A percentile compares a stretch with the other conserved stretches of the same genome.
Conservation (phyloP, 1,140 invertebrate species). For the Hylyphantes graminicola region DNA sequence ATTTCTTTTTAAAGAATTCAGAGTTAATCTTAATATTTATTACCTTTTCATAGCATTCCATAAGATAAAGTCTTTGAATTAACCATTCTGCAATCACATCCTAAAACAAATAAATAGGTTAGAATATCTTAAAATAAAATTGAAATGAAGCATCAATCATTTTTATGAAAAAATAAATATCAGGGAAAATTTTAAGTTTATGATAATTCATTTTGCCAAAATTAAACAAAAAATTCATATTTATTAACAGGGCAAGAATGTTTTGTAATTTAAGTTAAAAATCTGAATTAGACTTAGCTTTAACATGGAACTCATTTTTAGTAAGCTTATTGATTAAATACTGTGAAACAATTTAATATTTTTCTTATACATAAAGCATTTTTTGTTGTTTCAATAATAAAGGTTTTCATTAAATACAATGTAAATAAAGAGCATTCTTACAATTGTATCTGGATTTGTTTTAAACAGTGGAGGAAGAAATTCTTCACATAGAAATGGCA, state of each 20-base stretch:
- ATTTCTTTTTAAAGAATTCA: background rate
- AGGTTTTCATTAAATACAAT: no score
- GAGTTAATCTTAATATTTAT: background rate
- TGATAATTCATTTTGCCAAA: no score
- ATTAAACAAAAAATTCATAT: no score
- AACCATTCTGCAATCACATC: slow-evolving; percentile 24
- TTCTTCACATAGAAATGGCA: slow-evolving; percentile 19
- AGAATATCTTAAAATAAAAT: background rate
- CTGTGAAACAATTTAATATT: no score
- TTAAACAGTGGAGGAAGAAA: slow-evolving; percentile 4
- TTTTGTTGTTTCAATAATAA: no score
- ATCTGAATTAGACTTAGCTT: no score
- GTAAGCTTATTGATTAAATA: no score
- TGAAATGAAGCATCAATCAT: background rate
- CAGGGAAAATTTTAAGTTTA: no score
- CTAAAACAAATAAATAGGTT: background rate
- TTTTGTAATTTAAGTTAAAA: no score
- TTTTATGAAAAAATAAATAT: background rate
- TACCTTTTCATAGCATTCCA: slow-evolving; percentile 16
- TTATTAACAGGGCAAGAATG: no score
- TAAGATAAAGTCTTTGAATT: background rate
- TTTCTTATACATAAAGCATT: no score
- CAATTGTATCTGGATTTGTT: background rate
- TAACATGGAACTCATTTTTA: no score
- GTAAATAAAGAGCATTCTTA: background rate